Percentiles rank a stretch among this genome's conserved stretches.
These are phyloP conservation scores for Notothenia coriiceps DNA, from an alignment of 2,113 vertebrate genomes.

Conservation along the genomic window DNA sequence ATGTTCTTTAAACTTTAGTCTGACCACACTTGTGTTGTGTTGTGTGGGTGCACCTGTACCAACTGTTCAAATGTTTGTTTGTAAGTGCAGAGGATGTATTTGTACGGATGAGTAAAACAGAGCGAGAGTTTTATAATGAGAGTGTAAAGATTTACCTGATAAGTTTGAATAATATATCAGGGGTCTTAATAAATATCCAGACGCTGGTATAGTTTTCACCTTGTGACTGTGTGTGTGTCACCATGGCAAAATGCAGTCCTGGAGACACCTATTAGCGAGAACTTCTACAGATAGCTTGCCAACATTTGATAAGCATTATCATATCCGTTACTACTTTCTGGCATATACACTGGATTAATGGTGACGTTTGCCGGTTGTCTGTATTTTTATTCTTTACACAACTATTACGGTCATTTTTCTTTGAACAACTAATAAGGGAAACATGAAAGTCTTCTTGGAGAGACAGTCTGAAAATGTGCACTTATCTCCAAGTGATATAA, in stretches of 20 bases:
- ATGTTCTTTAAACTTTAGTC: too few species aligned
- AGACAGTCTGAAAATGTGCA: background rate
- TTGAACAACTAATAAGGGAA: background rate
- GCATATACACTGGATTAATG: background rate
- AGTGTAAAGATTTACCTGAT: background rate
- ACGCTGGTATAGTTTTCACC: too few species aligned
- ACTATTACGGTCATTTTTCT: background rate
- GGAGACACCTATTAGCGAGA: too few species aligned
- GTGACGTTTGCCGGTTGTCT: background rate
- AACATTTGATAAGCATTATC: background rate
- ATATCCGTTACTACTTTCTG: background rate
- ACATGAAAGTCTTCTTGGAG: background rate
- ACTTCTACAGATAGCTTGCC: too few species aligned
- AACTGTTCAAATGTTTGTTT: background rate
- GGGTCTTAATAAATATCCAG: background rate
- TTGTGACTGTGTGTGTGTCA: too few species aligned
- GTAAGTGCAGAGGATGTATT: background rate
- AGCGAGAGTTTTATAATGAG: background rate
- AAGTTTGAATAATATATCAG: background rate
- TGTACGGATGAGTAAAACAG: background rate
- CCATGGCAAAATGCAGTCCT: too few species aligned
- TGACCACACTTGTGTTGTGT: background rate
- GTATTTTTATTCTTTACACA: background rate
- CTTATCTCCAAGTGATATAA: background rate
- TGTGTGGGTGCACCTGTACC: conserved; percentile 3